These are phyloP conservation scores for Neuroscelio doddi DNA, from an alignment of 2,888 invertebrate species.

Conservation along the genomic window DNA sequence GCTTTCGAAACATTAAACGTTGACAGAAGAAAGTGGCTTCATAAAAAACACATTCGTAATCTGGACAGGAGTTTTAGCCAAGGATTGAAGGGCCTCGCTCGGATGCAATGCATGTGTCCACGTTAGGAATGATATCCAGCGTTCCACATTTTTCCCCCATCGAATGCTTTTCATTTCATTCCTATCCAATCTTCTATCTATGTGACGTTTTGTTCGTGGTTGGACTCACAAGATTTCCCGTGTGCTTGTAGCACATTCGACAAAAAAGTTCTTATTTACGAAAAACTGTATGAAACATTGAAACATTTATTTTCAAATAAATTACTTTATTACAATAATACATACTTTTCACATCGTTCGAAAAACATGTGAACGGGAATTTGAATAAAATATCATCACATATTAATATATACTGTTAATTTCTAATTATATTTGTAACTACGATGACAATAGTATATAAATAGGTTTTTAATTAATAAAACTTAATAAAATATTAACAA, in stretches of 20 bases:
- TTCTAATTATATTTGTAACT: too few relatives aligned
- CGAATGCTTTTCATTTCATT: conserved; percentile 4
- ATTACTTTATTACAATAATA: too few relatives aligned
- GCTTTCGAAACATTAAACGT: conserved; percentile 36
- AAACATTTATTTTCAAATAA: too few relatives aligned
- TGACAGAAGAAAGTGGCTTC: conserved; percentile 18
- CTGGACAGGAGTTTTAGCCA: conserved; percentile 51
- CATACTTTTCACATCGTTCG: too few relatives aligned
- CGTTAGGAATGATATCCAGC: conserved; percentile 22
- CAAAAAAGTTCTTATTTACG: too few relatives aligned
- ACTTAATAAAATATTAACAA: too few relatives aligned
- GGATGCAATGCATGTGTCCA: conserved; percentile 50
- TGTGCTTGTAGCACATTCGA: conserved; percentile 2
- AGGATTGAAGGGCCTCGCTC: conserved; percentile 43
- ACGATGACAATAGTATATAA: too few relatives aligned
- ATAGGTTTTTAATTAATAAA: too few relatives aligned
- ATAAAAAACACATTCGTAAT: conserved; percentile 51
- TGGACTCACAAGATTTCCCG: conserved; percentile 59
- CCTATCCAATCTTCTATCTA: conserved; percentile 20
- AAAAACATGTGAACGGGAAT: too few relatives aligned
- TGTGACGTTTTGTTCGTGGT: conserved; percentile 15
- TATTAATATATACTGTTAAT: too few relatives aligned
- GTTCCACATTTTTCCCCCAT: conserved; percentile 12
- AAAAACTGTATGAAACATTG: too few relatives aligned
- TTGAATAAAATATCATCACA: too few relatives aligned